Base-by-base conservation (phyloP, 2,888 invertebrate genomes). In the Dermolepida albohirtum region DNA sequence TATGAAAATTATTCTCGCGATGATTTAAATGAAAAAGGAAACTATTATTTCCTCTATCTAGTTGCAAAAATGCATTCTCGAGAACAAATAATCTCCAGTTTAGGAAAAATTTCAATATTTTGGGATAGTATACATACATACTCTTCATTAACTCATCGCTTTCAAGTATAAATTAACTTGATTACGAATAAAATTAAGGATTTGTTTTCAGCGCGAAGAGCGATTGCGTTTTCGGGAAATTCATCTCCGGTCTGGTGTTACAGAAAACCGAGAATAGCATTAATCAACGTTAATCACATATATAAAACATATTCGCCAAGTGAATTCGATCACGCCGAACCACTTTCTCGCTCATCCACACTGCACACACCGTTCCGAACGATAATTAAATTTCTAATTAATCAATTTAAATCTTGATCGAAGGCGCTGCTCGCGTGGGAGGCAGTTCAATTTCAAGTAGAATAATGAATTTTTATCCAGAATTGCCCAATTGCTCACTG, bases 401-500 rank as follows among this genome's bases (percentile, higher is more conserved):
- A 68, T 68, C 68, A 68, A 68, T 68, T 68, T 68, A 68, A 68
- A 68, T 68, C 68, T 68, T 65, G 68, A 68, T 68, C 68, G 68
- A 65, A 65, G 68, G 59, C 49, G 66, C 40, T 54, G 62, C 52
- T 44, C 59, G 59, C 65, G 67, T 55, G 68, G 70, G 64, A 64
- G 67, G 62, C 51, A 62, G 67, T 67, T 69, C 67, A 69, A 67
- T 69, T 67, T 65, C 67, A 68, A 71, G 67, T 68, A 66, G 70
- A 73, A 73, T 73, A 73, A 73, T 73, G 73, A 72, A 73, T 72
- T 73, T 73, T 73, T 73, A 72, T 71, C 69, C 72, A 68, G 72
- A 72, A 73, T 73, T 72, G 67, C 71, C 71, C 72, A 73, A 73
- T 73, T 73, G 71, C 68, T 75, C 75, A 80, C 78, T 78, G 79